Percentiles rank a stretch among this genome's conserved stretches.
phyloP scores from a whole-genome alignment of 1,140 invertebrate genomes.

The Nixonia krombeini region DNA sequence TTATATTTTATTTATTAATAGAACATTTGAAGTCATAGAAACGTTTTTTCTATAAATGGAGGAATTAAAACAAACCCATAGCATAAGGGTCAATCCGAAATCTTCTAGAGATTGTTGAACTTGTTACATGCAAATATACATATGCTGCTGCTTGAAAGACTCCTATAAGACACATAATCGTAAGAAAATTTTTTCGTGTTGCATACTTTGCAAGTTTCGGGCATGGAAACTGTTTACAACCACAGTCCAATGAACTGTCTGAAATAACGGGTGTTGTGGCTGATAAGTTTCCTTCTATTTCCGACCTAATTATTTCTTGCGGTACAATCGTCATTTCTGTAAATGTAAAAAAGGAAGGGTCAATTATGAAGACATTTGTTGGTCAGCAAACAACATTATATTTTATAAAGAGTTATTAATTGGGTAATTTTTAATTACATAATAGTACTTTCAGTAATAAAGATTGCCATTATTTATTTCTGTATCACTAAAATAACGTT shows the following conservation, averaged over 20 bases:
- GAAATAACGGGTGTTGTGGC: constrained; percentile 67
- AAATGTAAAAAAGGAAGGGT: background rate
- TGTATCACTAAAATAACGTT: too few relatives aligned
- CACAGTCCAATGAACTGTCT: constrained; percentile 75
- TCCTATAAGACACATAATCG: constrained; percentile 71
- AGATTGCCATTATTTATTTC: too few relatives aligned
- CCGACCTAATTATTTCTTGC: constrained; percentile 60
- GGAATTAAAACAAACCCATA: constrained; percentile 64
- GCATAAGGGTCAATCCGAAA: constrained; percentile 69
- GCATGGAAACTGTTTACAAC: constrained; percentile 73
- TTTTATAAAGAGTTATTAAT: too few relatives aligned
- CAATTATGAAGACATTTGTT: too few relatives aligned
- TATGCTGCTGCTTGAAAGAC: constrained; percentile 72
- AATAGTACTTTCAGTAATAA: too few relatives aligned
- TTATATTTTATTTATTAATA: too few relatives aligned
- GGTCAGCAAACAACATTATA: too few relatives aligned
- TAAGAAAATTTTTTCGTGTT: constrained; percentile 71
- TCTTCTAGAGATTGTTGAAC: constrained; percentile 70
- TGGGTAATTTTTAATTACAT: too few relatives aligned
- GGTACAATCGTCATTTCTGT: constrained; percentile 55
- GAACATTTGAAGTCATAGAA: too few relatives aligned
- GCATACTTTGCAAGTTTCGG: constrained; percentile 74
- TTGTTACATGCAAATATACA: constrained; percentile 74
- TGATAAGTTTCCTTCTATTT: constrained; percentile 62
- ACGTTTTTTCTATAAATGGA: too few relatives aligned